phyloP scores from a whole-genome alignment of 2,797 vertebrate species.

The Lepilemur ruficaudatus region DNA sequence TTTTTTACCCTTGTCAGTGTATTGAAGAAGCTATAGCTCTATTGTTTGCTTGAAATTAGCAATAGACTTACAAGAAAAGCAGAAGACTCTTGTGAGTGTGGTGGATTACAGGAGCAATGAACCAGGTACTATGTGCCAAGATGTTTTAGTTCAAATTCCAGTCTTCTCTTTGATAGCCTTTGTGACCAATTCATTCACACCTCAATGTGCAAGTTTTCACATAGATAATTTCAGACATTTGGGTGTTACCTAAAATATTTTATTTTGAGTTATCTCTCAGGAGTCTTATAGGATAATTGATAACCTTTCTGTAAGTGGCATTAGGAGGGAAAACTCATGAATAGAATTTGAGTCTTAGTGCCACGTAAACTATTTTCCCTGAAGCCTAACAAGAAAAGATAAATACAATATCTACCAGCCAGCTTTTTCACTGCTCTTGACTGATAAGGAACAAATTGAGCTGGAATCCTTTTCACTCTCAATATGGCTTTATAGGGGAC shows the following conservation, averaged over 20 bases:
- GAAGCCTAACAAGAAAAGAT: background rate
- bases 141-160: background rate
- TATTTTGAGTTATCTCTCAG: background rate
- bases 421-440: background rate
- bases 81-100: background rate
- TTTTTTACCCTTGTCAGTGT: background rate
- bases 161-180: background rate
- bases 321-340: background rate
- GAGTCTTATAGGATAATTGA: background rate
- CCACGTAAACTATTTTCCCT: background rate
- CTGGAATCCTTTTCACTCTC: background rate
- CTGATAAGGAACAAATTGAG: slow-evolving; percentile 1
- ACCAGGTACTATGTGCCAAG: background rate
- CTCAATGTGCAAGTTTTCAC: background rate
- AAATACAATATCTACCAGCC: background rate
- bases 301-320: background rate
- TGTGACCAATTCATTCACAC: background rate
- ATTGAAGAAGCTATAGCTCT: background rate
- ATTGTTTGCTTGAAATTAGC: background rate
- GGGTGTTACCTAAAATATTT: background rate
- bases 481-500: background rate
- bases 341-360: background rate
- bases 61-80: background rate
- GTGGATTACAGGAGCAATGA: background rate
- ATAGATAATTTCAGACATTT: background rate